A percentile compares a stretch with the other conserved stretches of the same genome.
phyloP scores from a whole-genome alignment of 2,888 invertebrate genomes.

The Sphecodes monilicornis region DNA sequence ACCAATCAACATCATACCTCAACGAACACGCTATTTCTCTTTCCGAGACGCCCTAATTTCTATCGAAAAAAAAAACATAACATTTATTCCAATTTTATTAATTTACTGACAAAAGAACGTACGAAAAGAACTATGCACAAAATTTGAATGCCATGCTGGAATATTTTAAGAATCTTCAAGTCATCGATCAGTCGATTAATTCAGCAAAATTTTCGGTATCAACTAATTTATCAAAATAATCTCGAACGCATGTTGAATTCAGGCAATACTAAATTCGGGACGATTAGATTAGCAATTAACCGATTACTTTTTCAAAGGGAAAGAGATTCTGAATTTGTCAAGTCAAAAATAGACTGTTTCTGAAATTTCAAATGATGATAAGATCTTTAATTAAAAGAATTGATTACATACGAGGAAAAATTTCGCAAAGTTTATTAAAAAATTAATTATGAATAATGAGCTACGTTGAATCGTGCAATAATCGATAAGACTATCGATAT shows the following conservation, averaged over 20 bases:
- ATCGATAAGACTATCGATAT: conserved; percentile 30
- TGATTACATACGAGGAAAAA: background rate
- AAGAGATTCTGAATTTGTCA: background rate
- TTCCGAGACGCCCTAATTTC: background rate
- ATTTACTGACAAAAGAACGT: background rate
- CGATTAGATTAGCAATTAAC: conserved; percentile 42
- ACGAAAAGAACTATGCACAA: background rate
- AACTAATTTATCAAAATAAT: conserved; percentile 40
- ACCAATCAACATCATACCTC: background rate
- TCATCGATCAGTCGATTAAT: conserved; percentile 18
- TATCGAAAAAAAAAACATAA: background rate
- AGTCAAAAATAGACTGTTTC: background rate
- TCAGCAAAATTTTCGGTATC: conserved; percentile 14
- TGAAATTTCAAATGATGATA: background rate
- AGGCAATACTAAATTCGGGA: background rate
- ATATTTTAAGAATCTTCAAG: background rate
- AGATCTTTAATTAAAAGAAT: background rate
- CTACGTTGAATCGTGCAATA: background rate
- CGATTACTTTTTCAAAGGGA: background rate
- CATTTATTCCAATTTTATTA: background rate
- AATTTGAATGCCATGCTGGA: conserved; percentile 36
- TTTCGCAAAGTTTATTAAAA: background rate
- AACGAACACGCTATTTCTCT: background rate
- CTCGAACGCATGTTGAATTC: background rate
- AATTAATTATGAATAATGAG: background rate